Evolutionary conservation across 2,797 vertebrate species (phyloP).

Genomic region (Apogon talboti): DNA sequence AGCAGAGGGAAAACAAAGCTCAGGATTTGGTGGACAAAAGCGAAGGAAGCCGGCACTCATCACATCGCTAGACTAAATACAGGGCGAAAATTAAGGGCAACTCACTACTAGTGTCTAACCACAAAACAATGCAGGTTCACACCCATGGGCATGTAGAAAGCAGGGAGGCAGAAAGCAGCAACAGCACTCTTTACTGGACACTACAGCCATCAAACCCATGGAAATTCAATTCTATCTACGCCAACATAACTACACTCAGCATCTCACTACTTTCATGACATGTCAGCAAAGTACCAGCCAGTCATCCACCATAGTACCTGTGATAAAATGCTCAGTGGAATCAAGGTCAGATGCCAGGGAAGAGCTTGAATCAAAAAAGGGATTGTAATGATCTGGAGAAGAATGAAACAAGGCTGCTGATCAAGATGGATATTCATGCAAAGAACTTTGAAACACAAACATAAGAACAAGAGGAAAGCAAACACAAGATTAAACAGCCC

Average conservation of each 20-base stretch:
- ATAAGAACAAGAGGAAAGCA: conserved; percentile 25
- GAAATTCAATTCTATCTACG: neutral
- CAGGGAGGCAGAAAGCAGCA: neutral
- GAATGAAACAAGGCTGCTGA: conserved; percentile 53
- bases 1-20: conserved; percentile 34
- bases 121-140: conserved; percentile 36
- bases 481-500: conserved; percentile 27
- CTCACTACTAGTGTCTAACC: conserved; percentile 4
- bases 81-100: conserved; percentile 26
- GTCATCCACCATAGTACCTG: conserved; percentile 75
- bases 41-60: conserved; percentile 43
- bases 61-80: conserved; percentile 39
- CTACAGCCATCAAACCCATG: neutral
- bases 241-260: conserved; percentile 5
- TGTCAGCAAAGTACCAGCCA: neutral
- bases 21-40: conserved; percentile 34
- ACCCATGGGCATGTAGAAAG: conserved; percentile 13
- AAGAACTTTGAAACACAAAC: conserved; percentile 34
- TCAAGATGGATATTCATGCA: conserved; percentile 35
- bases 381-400: conserved; percentile 85
- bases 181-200: neutral
- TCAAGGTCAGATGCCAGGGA: conserved; percentile 81
- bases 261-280: neutral
- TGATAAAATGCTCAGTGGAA: conserved; percentile 73
- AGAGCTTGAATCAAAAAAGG: conserved; percentile 81